A percentile compares a stretch with the other conserved stretches of the same genome.
Conservation (phyloP, 2,113 vertebrate genomes). For the Melanocharis versteri region DNA sequence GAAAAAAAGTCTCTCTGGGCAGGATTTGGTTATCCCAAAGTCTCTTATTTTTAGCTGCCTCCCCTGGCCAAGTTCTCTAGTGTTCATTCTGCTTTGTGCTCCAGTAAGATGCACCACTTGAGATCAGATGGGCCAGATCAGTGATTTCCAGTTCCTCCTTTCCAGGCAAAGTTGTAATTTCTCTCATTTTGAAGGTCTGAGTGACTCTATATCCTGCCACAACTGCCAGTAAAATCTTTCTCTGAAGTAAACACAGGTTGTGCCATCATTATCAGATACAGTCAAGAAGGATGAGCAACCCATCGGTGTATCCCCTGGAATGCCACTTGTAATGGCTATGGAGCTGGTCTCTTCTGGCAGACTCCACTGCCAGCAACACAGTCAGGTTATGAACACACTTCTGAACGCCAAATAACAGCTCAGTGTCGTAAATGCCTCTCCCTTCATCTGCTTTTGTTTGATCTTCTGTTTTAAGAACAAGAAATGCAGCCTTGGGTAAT, state of each 20-base stretch:
- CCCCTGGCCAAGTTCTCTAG: background rate
- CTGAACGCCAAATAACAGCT: background rate
- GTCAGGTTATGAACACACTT: background rate
- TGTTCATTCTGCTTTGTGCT: background rate
- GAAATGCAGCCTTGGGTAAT: background rate
- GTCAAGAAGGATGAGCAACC: background rate
- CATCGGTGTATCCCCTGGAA: rapidly evolving
- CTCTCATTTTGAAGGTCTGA: background rate
- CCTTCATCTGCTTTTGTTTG: background rate
- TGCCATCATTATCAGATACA: background rate
- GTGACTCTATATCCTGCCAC: background rate
- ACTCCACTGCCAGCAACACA: background rate
- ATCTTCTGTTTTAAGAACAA: background rate
- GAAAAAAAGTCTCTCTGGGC: background rate
- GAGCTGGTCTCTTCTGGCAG: background rate
- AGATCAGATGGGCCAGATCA: background rate
- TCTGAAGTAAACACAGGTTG: background rate
- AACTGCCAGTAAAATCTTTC: background rate
- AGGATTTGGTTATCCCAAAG: background rate
- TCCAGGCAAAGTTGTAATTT: background rate
- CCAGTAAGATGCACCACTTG: background rate
- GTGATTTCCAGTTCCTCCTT: background rate
- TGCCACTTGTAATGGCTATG: background rate
- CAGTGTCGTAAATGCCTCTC: background rate
- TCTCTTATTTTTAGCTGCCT: background rate